Evolutionary conservation across 2,797 vertebrate species (phyloP), one percentile per base, ranked within the genome.

Genomic region (Sebastes wilsoni): DNA sequence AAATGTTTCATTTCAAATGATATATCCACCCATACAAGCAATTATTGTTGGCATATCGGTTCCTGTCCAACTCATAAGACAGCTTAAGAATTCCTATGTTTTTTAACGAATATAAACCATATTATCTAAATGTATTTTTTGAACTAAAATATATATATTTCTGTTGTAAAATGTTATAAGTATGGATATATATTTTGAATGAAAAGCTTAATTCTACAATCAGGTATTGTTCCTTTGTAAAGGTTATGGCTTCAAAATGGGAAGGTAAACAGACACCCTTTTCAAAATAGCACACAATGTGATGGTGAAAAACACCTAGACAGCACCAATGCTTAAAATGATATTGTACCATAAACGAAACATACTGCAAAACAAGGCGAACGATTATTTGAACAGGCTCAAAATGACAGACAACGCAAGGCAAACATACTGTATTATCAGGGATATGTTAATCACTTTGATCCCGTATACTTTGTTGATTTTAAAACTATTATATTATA

Each of bases 181-280:
- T 25, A 56, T 16, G 22, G 11, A 69, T 59, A 61, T 52, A 66
- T 52, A 67, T 54, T 76, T 65, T 27, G 9, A 13, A 84, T 20
- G 46, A 49, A 49, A 49, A 22, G 49, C 49, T 54, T 54, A 54
- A 54, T 54, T 54, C 49, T 54, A n/a, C 49, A 9, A n/a, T 54
- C 49, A 54, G 49, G 49, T 54, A 25, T 42, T 72, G 32, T 56
- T 62, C 20, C 56, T 62, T 58, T 80, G 8, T 38, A 58, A 86
- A 82, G 18, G 46, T 76, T 89, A 90, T 92, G 88, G 86, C 90
- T 94, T 87, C 28, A 86, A 83, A 83, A 77, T 27, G 36, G 49
- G 20, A 79, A 72, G 27, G 65, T 81, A 84, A 80, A 87, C 66
- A 77, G 20, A 82, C 6, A 78, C 16, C 52, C 65, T 59, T 49